Evolutionary conservation across 2,113 vertebrate genomes (phyloP).

Genomic region (Nestor notabilis): DNA sequence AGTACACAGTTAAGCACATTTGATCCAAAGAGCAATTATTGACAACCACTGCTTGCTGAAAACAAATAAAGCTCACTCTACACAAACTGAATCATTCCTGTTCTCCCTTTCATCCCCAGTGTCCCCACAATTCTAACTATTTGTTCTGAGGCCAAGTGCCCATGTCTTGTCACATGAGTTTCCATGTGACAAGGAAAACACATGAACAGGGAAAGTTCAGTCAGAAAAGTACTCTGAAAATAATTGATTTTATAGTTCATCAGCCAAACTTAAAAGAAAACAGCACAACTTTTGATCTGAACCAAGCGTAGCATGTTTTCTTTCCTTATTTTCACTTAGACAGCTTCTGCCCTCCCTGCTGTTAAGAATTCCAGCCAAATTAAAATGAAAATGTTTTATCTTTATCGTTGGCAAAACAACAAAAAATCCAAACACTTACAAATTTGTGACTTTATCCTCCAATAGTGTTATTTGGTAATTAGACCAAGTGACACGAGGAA

Average conservation of each 20-base stretch:
- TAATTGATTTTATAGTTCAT: neutral
- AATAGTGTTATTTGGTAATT: neutral
- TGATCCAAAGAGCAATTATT: neutral
- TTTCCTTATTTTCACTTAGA: neutral
- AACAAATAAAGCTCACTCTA: neutral
- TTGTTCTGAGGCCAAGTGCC: neutral
- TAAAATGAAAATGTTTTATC: neutral
- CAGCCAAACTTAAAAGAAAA: neutral
- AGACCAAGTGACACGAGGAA: neutral
- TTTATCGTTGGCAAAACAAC: neutral
- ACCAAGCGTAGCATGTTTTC: neutral
- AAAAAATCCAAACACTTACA: neutral
- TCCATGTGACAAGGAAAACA: neutral
- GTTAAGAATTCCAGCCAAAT: neutral
- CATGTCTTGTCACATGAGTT: neutral
- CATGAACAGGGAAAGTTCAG: neutral
- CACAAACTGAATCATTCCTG: neutral
- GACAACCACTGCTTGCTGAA: neutral
- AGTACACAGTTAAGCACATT: neutral
- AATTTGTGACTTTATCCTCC: neutral
- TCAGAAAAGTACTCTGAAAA: neutral
- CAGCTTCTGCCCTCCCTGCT: neutral
- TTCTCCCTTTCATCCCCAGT: neutral
- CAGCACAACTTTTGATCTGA: neutral
- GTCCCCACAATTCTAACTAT: neutral